phyloP scores from a whole-genome alignment of 2,797 vertebrate species.

The Hipposideros larvatus region DNA sequence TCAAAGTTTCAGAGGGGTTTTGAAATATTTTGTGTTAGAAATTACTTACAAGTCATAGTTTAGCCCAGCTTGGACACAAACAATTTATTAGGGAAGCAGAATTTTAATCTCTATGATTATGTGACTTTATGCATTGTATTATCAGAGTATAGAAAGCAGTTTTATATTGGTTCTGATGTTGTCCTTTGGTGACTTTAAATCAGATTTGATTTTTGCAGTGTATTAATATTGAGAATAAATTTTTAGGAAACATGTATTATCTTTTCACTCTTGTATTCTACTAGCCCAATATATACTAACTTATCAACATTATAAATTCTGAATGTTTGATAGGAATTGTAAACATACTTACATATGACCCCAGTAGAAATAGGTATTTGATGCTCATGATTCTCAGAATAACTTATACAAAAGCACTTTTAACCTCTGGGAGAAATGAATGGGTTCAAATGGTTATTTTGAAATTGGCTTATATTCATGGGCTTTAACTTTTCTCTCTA shows the following conservation, averaged over 20 bases:
- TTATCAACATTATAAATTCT: conserved; percentile 1
- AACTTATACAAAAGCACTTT: not conserved
- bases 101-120: not conserved
- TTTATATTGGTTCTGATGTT: not conserved
- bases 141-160: not conserved
- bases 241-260: conserved; percentile 1
- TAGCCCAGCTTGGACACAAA: not conserved
- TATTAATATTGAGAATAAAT: not conserved
- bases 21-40: not conserved
- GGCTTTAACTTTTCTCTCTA: conserved; percentile 51
- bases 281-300: not conserved
- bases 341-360: not conserved
- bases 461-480: not conserved
- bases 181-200: not conserved
- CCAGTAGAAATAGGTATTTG: conserved; percentile 1
- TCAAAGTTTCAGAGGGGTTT: not conserved
- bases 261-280: conserved; percentile 15
- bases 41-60: conserved; percentile 1
- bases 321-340: not conserved
- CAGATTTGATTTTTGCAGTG: not conserved
- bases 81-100: not conserved
- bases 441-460: not conserved
- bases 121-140: not conserved
- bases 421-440: not conserved
- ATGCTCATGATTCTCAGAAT: not conserved